phyloP scores from a whole-genome alignment of 2,888 invertebrate genomes.

The Dryomyza anilis region DNA sequence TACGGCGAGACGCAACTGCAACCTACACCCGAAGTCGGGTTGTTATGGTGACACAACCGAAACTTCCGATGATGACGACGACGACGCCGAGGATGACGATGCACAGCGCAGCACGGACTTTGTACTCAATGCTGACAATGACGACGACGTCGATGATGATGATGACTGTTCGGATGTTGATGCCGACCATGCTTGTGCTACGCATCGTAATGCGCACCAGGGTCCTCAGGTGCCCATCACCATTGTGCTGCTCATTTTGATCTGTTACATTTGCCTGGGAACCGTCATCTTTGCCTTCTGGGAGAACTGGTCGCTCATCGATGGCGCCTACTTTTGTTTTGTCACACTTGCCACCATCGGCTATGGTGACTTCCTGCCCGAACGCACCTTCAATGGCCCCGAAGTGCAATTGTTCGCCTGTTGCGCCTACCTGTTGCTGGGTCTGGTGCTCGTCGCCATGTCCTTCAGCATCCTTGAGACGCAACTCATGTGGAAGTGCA shows the following conservation, averaged over 20 bases:
- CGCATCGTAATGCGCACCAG: conserved; percentile 28
- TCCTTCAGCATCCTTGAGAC: conserved; percentile 84
- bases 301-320: conserved; percentile 80
- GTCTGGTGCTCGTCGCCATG: conserved; percentile 82
- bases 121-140: conserved; percentile 39
- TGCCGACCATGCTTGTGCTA: conserved; percentile 15
- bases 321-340: conserved; percentile 85
- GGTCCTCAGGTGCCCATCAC: conserved; percentile 66
- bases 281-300: conserved; percentile 79
- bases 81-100: too few relatives aligned
- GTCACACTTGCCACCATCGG: conserved; percentile 84
- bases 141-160: conserved; percentile 37
- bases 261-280: conserved; percentile 76
- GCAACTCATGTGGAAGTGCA: conserved; percentile 75
- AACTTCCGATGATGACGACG: conserved; percentile 52
- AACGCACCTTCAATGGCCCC: conserved; percentile 59
- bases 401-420: conserved; percentile 76
- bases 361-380: conserved; percentile 76
- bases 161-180: conserved; percentile 30
- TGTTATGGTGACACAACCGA: conserved; percentile 49
- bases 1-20: conserved; percentile 41
- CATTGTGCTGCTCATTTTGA: conserved; percentile 70
- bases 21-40: background rate
- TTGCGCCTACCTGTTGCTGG: conserved; percentile 78
- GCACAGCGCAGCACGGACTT: conserved; percentile 45